Evolutionary conservation across 1,140 invertebrate genomes (phyloP), one percentile per base, ranked within the genome.

Genomic region (Aleiodes sp.): DNA sequence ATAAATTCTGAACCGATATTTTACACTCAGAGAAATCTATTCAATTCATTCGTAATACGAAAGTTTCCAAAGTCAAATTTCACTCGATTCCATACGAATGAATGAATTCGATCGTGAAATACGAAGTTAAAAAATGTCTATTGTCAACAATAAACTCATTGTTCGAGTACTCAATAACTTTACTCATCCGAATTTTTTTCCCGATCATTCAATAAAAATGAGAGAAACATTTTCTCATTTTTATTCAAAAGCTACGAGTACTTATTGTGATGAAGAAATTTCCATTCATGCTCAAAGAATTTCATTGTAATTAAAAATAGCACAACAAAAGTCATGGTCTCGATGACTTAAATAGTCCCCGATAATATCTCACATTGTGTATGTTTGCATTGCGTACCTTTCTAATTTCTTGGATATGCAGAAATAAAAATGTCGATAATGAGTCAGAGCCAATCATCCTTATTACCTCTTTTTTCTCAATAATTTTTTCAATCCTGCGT

Each of bases 381-480:
- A 43, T 43, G n/a, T n/a, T n/a, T n/a, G n/a, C 39, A 16, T 16
- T 43, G 39, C 39, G 39, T 24, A 56, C 46, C 46, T 56, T 56
- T 56, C 19, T 56, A 56, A 56, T 56, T 56, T 26, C 21, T 8
- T 10, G 9, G 10, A 24, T 12, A 26, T 24, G 24, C 12, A 21
- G 16, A 52, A 19, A 9, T 8, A 24, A 41, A 37, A 62, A 37
- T 62, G 31, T 24, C 26, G 19, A 62, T 62, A 19, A 37, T 37
- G 19, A 62, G 21, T 56, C n/a, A n/a, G n/a, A n/a, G n/a, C n/a
- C n/a, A n/a, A n/a, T n/a, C n/a, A n/a, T n/a, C n/a, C 8, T 19
- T 14, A 56, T 19, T 6, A 33, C 31, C 7, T 39, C 21, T 24
- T 37, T 62, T 12, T 19, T 39, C 31, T 65, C 39, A 21, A 26